A percentile compares a stretch with the other conserved stretches of the same genome.
Conservation (phyloP, 2,797 vertebrate genomes). For the Masticophis lateralis region DNA sequence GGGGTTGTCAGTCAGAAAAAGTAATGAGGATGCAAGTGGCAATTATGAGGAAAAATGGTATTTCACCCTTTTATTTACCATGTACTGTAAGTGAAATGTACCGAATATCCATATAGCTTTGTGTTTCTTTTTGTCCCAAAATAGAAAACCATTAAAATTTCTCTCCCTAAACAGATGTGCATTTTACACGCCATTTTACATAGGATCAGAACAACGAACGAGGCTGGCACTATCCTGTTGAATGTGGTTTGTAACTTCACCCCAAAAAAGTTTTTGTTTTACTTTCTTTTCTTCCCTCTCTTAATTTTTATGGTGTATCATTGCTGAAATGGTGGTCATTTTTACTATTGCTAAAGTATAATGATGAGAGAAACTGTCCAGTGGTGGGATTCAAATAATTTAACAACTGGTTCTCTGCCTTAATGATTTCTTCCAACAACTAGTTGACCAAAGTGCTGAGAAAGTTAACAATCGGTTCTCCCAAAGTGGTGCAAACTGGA, state of each 20-base stretch:
- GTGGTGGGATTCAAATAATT: too few species aligned
- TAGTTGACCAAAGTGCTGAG: too few species aligned
- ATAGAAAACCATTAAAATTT: background rate
- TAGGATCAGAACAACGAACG: background rate
- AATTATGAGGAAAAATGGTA: background rate
- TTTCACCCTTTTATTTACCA: background rate
- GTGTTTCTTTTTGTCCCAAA: background rate
- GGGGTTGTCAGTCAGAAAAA: background rate
- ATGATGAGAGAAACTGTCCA: background rate
- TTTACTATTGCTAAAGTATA: background rate
- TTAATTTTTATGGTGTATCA: background rate
- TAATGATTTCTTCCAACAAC: too few species aligned
- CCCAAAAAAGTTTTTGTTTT: background rate
- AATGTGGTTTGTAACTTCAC: background rate
- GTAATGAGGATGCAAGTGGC: background rate
- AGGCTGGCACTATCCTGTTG: background rate
- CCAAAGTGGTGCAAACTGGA: too few species aligned
- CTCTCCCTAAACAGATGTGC: background rate
- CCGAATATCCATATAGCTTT: background rate
- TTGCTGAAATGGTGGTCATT: background rate
- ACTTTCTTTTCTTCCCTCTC: background rate
- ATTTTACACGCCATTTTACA: background rate
- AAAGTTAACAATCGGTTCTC: too few species aligned
- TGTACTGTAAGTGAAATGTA: background rate
- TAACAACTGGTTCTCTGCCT: too few species aligned